Conservation (phyloP, 2,113 vertebrate genomes). For the Chascanopsetta lugubris region DNA sequence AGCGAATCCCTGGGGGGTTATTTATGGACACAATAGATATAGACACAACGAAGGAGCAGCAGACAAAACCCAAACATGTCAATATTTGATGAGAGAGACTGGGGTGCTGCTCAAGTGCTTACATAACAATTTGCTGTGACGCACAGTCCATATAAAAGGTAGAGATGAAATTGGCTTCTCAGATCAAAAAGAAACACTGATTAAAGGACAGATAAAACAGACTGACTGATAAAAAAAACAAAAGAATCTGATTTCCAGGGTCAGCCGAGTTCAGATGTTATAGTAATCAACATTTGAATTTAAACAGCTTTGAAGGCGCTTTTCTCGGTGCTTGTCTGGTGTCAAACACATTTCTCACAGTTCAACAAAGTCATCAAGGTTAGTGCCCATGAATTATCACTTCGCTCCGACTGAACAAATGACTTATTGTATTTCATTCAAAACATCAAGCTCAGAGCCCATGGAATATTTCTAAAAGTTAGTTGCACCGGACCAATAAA, state of each 20-base stretch:
- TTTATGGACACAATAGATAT: too few relatives aligned
- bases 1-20: too few relatives aligned
- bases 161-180: conserved; percentile 12
- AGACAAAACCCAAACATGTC: not conserved
- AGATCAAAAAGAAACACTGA: conserved; percentile 40
- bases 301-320: not conserved
- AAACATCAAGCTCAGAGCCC: not conserved
- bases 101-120: not conserved
- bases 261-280: not conserved
- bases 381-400: not conserved
- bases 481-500: too few relatives aligned
- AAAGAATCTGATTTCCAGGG: conserved; percentile 14
- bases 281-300: conserved; percentile 13
- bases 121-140: not conserved
- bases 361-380: not conserved
- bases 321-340: not conserved
- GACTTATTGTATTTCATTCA: not conserved
- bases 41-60: too few relatives aligned
- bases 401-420: not conserved
- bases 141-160: conserved; percentile 7
- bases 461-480: not conserved
- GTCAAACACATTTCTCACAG: not conserved
- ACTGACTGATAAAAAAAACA: conserved; percentile 34
- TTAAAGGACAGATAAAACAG: conserved; percentile 46
- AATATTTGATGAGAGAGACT: not conserved